Evolutionary conservation across 2,888 invertebrate species (phyloP), one percentile per base, ranked within the genome.

Genomic region (Eupithecia pulchellata): DNA sequence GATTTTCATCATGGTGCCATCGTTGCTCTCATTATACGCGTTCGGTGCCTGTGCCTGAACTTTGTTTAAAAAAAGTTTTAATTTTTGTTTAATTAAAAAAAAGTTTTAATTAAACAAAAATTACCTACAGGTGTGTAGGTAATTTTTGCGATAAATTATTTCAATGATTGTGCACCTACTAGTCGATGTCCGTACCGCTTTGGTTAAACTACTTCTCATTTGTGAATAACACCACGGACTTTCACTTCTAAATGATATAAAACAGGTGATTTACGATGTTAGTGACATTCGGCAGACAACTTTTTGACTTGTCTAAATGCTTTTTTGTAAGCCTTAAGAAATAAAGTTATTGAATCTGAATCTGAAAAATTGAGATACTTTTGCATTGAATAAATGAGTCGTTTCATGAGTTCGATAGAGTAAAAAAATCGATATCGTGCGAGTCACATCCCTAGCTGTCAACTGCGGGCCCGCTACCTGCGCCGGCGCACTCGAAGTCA

Each of bases 401-500:
- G 39, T 42, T 42, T 42, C n/a, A n/a, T n/a, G n/a, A n/a, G n/a
- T 4, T 6, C 39, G 5, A n/a, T 39, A 11, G 34, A 36, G 14
- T 47, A 14, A 14, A 52, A 55, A n/a, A 0, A 64, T 65, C 66
- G 67, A 74, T 25, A 69, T 67, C 73, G 70, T 72, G 55, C 25
- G 6, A 0, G 3, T 14, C 64, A 8, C 80, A 74, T 1, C 79
- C 67, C 80, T 78, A 60, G 63, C 55, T 78, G 75, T 76, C 80
- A 71, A 78, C 71, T 74, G 72, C 55, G 72, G 77, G 76, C 62
- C 72, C 62, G 78, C 83, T 87, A 87, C 87, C 87, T 87, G 87
- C 86, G 83, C 82, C 62, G 66, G 77, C 78, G 83, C 86, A 84
- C 86, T 86, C 83, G 81, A 81, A 77, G 88, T 83, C 87, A 81